Conservation (phyloP, 2,113 vertebrate species). For the Cyrtonyx montezumae region DNA sequence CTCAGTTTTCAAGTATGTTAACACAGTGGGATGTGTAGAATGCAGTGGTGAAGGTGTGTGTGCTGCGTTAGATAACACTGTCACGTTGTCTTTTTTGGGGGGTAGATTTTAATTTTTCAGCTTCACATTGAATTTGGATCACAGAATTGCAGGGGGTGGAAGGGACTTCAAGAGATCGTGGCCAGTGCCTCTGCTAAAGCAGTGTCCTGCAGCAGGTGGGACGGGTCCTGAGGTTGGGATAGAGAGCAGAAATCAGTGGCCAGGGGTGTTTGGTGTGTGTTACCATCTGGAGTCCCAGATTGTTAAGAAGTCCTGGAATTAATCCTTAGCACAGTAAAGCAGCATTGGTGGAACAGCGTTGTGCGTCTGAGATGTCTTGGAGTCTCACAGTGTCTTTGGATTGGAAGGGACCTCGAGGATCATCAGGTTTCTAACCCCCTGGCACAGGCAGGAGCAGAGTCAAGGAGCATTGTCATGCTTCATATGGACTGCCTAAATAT, state of each 20-base stretch:
- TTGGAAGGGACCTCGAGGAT: too few relatives aligned
- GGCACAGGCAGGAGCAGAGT: too few relatives aligned
- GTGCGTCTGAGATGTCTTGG: rapidly evolving
- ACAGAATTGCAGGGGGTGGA: too few relatives aligned
- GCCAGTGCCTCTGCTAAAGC: too few relatives aligned
- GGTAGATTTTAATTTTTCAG: rapidly evolving
- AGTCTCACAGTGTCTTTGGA: too few relatives aligned
- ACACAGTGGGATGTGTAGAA: neutral
- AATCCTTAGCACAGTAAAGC: rapidly evolving
- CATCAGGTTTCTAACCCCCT: too few relatives aligned
- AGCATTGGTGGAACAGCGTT: neutral
- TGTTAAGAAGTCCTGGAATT: neutral
- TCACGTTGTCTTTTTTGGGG: neutral
- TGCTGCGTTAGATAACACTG: rapidly evolving
- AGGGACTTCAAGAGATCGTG: too few relatives aligned
- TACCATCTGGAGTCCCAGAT: rapidly evolving
- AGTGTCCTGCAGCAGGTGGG: too few relatives aligned
- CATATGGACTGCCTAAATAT: too few relatives aligned
- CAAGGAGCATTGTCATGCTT: too few relatives aligned
- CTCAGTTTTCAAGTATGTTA: neutral
- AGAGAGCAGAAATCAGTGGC: rapidly evolving
- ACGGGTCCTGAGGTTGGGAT: neutral
- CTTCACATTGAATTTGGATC: too few relatives aligned
- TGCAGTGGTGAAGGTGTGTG: neutral
- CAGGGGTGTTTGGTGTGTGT: rapidly evolving